Base-by-base conservation (phyloP, 2,797 vertebrate species). In the Brachyrhaphis roseni region DNA sequence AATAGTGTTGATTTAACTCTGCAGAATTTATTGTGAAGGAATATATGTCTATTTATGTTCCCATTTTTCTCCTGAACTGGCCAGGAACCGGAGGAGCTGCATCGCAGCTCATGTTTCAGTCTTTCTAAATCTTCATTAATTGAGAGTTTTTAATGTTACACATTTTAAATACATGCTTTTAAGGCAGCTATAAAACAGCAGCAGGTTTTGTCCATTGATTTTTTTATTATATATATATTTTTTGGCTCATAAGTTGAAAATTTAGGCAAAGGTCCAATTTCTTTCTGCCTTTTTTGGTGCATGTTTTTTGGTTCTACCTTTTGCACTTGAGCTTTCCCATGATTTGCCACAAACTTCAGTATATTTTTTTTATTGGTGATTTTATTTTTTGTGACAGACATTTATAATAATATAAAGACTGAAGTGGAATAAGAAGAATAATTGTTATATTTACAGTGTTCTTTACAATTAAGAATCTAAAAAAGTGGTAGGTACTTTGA, bases 231-330 rank as follows among this genome's bases (percentile, higher is more conserved):
- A 11, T 70, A 66, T 81, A 43, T 34, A 72, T 80, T 53, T 86
- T 77, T 53, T 26, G 8, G 26, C 74, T 16, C 28, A 64, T 72
- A 79, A 71, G 41, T 74, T 78, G 55, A 71, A 15, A 45, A 39
- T 83, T 79, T 66, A 83, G 81, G 78, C n/a, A 62, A 75, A 74
- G 76, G 82, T 87, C 79, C 64, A 75, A 79, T 31, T 59, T 79
- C 11, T 74, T 81, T 83, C 80, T 55, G 59, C 31, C 34, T 36
- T 64, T 62, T 18, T 34, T 28, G 12, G 57, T 16, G 15, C 6
- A 34, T 62, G 1, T 18, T 62, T 31, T 62, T 62, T 15, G 31
- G 55, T 59, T 31, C 15, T 34, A 16, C 31, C 3, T 62, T 28
- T 62, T 62, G 28, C 6, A 34, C 28, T 62, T 62, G 28, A 34